phyloP scores from a whole-genome alignment of 1,140 invertebrate species.

The Pentalonia nigronervosa region DNA sequence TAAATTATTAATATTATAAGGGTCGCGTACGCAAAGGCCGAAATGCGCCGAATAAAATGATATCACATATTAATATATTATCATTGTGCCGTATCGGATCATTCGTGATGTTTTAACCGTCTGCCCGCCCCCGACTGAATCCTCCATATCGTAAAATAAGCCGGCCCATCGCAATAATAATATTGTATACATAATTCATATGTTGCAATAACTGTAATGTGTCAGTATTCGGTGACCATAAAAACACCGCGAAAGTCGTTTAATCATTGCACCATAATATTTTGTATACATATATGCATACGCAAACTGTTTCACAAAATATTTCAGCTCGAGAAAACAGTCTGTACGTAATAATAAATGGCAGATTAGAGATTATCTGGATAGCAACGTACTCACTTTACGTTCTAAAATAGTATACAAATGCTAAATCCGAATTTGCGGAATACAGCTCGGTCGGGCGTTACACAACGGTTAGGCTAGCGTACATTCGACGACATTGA shows the following conservation, averaged over 20 bases:
- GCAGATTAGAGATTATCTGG: neutral
- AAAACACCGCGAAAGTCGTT: neutral
- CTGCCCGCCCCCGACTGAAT: no score
- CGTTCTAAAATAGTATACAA: neutral
- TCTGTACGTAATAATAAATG: neutral
- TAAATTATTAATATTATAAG: neutral
- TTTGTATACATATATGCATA: neutral
- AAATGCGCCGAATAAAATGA: neutral
- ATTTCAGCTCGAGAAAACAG: neutral
- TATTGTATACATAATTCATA: neutral
- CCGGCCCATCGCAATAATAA: neutral
- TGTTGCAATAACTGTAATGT: constrained; percentile 2
- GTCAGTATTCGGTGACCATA: neutral
- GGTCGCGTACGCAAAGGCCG: neutral
- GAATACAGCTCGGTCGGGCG: neutral
- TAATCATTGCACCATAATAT: neutral
- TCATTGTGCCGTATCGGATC: no score
- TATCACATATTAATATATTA: neutral
- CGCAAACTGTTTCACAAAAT: neutral
- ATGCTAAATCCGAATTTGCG: neutral
- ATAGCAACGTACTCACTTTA: neutral
- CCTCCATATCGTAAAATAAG: neutral
- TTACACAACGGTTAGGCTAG: neutral
- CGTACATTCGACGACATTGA: neutral
- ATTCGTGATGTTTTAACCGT: neutral